A percentile compares a stretch with the other conserved stretches of the same genome.
Evolutionary conservation across 2,113 vertebrate genomes (phyloP).

Genomic region (Boulengeromyrus knoepffleri): DNA sequence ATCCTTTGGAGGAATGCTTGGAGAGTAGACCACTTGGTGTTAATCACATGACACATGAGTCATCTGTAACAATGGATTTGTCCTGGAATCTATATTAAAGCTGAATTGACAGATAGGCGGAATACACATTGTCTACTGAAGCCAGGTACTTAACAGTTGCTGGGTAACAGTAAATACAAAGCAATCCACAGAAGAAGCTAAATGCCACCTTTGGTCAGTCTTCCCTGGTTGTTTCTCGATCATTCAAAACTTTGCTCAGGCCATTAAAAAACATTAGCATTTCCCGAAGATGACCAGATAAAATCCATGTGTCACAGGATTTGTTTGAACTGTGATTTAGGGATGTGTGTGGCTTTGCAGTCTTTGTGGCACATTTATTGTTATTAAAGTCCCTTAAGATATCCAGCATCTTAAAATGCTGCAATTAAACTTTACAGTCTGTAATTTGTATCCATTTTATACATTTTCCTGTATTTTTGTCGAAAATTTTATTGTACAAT

Average conservation of each 20-base stretch:
- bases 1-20: constrained; percentile 24
- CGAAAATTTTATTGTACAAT: neutral
- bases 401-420: constrained; percentile 69
- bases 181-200: neutral
- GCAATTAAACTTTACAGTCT: constrained; percentile 24
- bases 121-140: neutral
- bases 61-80: constrained; percentile 33
- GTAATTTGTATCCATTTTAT: constrained; percentile 46
- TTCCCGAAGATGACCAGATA: neutral
- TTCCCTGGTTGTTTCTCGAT: neutral
- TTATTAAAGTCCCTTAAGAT: constrained; percentile 72
- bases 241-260: neutral
- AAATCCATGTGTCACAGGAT: neutral
- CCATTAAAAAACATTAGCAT: neutral
- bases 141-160: constrained; percentile 2
- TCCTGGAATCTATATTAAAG: constrained; percentile 22
- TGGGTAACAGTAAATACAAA: constrained; percentile 4
- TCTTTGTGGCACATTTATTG: constrained; percentile 32
- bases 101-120: neutral
- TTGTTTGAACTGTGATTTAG: neutral
- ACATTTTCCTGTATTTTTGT: neutral
- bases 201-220: neutral
- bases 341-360: neutral
- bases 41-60: constrained; percentile 28
- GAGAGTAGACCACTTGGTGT: constrained; percentile 13